Conservation (phyloP, 1,140 invertebrate species). For the Eciton burchellii region DNA sequence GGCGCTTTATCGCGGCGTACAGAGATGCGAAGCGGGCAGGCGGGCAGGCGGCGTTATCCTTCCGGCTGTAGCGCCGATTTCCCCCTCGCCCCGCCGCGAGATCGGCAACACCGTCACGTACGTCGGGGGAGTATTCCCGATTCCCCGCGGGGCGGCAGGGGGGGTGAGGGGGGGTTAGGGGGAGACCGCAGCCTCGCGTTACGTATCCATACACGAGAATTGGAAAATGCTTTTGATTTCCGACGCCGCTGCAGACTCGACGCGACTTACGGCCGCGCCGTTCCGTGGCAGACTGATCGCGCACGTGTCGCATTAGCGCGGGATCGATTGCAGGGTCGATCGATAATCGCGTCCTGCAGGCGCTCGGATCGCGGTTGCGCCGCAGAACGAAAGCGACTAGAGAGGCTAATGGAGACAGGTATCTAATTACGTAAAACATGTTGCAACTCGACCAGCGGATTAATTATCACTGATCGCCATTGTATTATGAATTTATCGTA, state of each 20-base stretch:
- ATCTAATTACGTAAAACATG: background rate
- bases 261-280: slow-evolving; percentile 24
- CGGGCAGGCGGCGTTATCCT: slow-evolving; percentile 70
- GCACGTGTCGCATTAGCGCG: slow-evolving; percentile 50
- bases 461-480: too few relatives aligned
- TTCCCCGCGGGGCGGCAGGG: slow-evolving; percentile 70
- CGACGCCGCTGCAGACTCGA: slow-evolving; percentile 44
- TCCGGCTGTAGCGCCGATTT: slow-evolving; percentile 63
- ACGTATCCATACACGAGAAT: slow-evolving; percentile 80
- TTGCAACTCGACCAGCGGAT: too few relatives aligned
- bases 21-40: slow-evolving; percentile 16
- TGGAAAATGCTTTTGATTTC: slow-evolving; percentile 79
- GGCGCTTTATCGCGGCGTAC: background rate
- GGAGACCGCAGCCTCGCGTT: too few relatives aligned
- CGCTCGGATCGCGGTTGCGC: background rate
- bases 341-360: slow-evolving; percentile 25
- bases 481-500: too few relatives aligned
- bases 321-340: slow-evolving; percentile 58
- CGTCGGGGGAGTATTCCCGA: slow-evolving; percentile 72
- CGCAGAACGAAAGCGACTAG: background rate
- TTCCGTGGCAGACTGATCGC: slow-evolving; percentile 61
- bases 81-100: slow-evolving; percentile 52
- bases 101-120: slow-evolving; percentile 78
- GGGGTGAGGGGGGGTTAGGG: too few relatives aligned
- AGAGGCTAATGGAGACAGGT: background rate